These are phyloP conservation scores for Caenorhabditis briggsae DNA, from an alignment of 1,140 invertebrate species.

Conservation along the genomic window DNA sequence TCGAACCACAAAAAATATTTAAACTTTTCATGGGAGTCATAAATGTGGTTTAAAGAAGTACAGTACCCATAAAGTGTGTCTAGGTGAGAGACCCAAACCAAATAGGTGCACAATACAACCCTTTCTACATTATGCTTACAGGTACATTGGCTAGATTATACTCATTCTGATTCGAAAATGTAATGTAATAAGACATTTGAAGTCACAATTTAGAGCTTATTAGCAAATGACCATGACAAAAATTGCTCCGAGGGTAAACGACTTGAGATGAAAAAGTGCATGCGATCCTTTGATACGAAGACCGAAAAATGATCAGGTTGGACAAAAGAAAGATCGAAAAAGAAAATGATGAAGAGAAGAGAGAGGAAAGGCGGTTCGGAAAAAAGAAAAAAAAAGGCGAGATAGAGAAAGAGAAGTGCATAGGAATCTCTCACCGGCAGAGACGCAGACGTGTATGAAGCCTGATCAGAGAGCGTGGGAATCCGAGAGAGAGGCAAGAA, in stretches of 20 bases:
- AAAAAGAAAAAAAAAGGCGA: background rate
- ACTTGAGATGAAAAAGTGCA: slow-evolving; percentile 37
- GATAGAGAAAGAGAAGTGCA: background rate
- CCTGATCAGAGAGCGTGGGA: background rate
- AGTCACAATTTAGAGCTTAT: too few species aligned
- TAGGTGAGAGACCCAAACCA: too few species aligned
- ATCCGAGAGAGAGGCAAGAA: background rate
- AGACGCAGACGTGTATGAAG: background rate
- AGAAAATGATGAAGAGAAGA: background rate
- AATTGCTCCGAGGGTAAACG: background rate
- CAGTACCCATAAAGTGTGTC: too few species aligned
- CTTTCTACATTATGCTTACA: too few species aligned
- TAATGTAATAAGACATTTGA: too few species aligned
- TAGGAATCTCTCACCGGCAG: too few species aligned
- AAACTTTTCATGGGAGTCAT: too few species aligned
- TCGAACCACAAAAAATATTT: background rate
- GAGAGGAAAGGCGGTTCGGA: background rate
- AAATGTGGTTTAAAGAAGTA: too few species aligned
- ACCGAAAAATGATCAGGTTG: slow-evolving; percentile 43
- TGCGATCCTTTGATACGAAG: slow-evolving; percentile 55
- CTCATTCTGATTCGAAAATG: too few species aligned
- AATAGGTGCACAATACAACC: too few species aligned
- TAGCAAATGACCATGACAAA: too few species aligned
- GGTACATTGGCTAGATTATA: too few species aligned
- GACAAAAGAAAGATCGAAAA: background rate